Evolutionary conservation across 1,140 invertebrate genomes (phyloP).

Genomic region (Dufourea novaeangliae): DNA sequence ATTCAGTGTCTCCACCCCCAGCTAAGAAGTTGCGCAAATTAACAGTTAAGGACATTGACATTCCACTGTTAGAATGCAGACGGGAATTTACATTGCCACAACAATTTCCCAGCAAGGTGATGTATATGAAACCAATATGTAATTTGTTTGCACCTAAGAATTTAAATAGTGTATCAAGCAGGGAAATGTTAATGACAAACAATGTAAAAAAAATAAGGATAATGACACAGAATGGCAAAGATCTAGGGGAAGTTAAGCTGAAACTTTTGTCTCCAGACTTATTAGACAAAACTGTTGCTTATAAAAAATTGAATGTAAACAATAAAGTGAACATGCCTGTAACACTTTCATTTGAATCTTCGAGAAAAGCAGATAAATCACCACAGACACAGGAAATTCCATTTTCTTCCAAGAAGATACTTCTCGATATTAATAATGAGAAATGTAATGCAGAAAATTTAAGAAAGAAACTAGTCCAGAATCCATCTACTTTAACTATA

Average conservation of each 20-base stretch:
- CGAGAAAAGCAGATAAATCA: background rate
- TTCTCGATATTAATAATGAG: background rate
- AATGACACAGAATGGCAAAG: conserved; percentile 62
- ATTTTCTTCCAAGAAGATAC: background rate
- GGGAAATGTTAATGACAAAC: background rate
- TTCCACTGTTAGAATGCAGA: conserved; percentile 21
- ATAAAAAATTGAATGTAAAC: background rate
- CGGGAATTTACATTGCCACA: conserved; percentile 51
- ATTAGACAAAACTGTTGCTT: conserved; percentile 15
- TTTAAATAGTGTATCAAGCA: background rate
- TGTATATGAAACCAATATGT: background rate
- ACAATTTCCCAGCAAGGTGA: conserved; percentile 52
- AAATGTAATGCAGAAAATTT: background rate
- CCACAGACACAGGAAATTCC: background rate
- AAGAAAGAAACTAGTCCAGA: background rate
- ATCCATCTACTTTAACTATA: background rate
- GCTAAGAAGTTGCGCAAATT: background rate
- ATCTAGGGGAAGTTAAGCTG: conserved; percentile 70
- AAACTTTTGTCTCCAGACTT: conserved; percentile 31
- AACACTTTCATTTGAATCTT: background rate
- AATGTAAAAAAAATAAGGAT: conserved; percentile 65
- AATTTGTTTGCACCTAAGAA: background rate
- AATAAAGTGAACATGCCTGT: background rate
- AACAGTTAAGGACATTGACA: background rate
- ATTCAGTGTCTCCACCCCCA: background rate